Conservation (phyloP, 53 echinoderm and acorn worm genomes). For the Stichopus horrens region DNA sequence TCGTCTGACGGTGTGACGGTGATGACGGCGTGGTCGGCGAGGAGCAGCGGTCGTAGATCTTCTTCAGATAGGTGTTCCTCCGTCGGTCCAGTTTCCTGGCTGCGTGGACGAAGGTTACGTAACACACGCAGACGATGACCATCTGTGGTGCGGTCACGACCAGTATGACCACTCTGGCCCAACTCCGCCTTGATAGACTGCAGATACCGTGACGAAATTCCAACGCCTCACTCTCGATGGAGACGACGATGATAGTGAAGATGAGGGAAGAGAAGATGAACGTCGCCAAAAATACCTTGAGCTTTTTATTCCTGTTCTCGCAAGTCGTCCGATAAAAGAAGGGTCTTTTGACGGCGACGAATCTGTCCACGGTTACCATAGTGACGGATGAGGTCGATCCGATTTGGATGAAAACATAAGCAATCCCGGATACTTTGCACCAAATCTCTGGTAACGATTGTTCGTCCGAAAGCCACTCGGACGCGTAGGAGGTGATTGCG, state of each 20-base stretch:
- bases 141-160: conserved; percentile 54
- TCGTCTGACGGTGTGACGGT: too few relatives aligned
- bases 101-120: conserved; percentile 53
- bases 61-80: conserved; percentile 27
- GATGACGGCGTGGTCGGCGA: too few relatives aligned
- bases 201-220: conserved; percentile 42
- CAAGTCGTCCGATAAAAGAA: conserved; percentile 58
- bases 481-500: conserved; percentile 49
- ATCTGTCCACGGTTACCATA: conserved; percentile 68
- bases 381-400: conserved; percentile 56
- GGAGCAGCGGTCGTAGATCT: not conserved
- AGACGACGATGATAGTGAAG: conserved; percentile 25
- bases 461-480: not conserved
- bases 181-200: conserved; percentile 19
- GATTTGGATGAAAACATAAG: conserved; percentile 47
- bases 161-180: conserved; percentile 52
- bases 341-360: conserved; percentile 65
- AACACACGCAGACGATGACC: conserved; percentile 50
- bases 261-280: conserved; percentile 25
- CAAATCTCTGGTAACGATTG: not conserved
- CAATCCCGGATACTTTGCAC: conserved; percentile 47
- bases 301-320: conserved; percentile 43
- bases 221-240: conserved; percentile 32
- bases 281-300: conserved; percentile 38
- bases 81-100: conserved; percentile 57